Evolutionary conservation across 1,140 invertebrate species (phyloP), one percentile per base, ranked within the genome.

Genomic region (Phortica variegata): DNA sequence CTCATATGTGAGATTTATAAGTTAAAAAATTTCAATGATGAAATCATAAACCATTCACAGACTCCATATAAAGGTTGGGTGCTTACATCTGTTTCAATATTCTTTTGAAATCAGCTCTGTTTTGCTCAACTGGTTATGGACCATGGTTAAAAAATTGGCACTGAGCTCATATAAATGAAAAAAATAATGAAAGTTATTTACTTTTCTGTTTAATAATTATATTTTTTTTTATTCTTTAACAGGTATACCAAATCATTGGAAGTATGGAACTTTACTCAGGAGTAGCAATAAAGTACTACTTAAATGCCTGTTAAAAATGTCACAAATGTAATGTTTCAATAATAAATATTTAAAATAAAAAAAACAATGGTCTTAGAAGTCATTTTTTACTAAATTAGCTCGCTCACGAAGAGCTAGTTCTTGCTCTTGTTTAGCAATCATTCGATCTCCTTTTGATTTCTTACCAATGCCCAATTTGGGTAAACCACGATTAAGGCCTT

Each of bases 401-500:
- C 58, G 60, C 40, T 76, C 68, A 15, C 65, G 48, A 2, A 73
- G 47, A 1, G 73, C 62, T 1, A 76, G 32, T 18, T 71, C 69
- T 32, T 52, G 52, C 12, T 76, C 49, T 42, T 83, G 78, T 44
- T 81, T 77, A 26, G 77, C 77, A 34, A 84, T 73, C 77, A 85
- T 80, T 70, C 80, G 81, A 59, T 87, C 84, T 29, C 83, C 87
- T 78, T 90, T 90, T 33, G 86, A 90, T 45, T 84, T 87, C 77
- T 94, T 94, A 6, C 90, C 89, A 40, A 93, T 88, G 2, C 90
- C 91, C 33, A 93, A 77, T 73, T 85, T 89, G 2, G 95, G 94
- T 36, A 93, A 72, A 9, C 95, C 96, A 69, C 89, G 87, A 76
- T 98, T 98, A 0, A 99, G 80, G 8, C 97, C 96, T 82, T 98